These are phyloP conservation scores for Nasonia oneida DNA, from an alignment of 2,888 invertebrate genomes.

Conservation along the genomic window DNA sequence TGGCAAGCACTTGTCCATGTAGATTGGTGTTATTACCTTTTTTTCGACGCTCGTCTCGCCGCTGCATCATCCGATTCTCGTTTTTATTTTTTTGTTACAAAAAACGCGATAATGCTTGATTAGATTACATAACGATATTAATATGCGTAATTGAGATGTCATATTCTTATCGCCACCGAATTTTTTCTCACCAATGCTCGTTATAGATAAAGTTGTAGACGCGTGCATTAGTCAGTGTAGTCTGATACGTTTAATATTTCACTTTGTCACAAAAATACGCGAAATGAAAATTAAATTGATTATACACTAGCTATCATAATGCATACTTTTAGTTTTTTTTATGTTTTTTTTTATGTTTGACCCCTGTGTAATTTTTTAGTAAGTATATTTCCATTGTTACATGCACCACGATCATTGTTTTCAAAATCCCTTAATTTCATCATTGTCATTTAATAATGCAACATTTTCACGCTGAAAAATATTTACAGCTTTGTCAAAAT, in stretches of 20 bases:
- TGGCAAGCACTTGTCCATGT: not conserved
- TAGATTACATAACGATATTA: not conserved
- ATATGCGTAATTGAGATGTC: not conserved
- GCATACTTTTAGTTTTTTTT: not conserved
- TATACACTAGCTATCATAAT: slow-evolving; percentile 39
- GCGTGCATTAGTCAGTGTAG: not conserved
- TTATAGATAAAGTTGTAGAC: not conserved
- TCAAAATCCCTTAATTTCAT: slow-evolving; percentile 28
- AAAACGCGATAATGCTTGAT: not conserved
- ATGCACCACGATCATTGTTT: slow-evolving; percentile 31
- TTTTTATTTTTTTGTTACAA: not conserved
- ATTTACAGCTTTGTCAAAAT: slow-evolving; percentile 22
- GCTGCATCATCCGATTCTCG: not conserved
- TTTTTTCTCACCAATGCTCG: not conserved
- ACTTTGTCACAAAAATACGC: not conserved
- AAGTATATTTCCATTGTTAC: slow-evolving; percentile 18
- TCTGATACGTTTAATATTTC: not conserved
- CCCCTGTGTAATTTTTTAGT: slow-evolving; percentile 11
- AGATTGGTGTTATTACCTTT: not conserved
- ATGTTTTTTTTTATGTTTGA: not conserved
- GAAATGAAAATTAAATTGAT: slow-evolving; percentile 55
- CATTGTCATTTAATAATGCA: not conserved
- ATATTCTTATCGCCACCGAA: not conserved
- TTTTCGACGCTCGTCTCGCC: not conserved
- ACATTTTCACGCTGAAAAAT: slow-evolving; percentile 20